These are phyloP conservation scores for Prosapia bicincta DNA, from an alignment of 2,888 invertebrate species.

Conservation along the genomic window DNA sequence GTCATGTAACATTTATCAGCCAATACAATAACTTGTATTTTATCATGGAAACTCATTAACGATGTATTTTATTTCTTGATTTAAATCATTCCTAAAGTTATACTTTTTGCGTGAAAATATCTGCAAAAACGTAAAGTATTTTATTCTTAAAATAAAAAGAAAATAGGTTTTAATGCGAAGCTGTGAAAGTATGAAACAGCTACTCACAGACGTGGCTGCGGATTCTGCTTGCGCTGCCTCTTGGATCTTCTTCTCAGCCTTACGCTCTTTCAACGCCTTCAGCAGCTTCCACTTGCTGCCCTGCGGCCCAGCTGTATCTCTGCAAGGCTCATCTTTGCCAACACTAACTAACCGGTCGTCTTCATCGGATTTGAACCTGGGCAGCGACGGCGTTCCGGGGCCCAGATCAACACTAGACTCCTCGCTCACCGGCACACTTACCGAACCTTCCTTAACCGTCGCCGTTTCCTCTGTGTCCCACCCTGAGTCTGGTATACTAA, in stretches of 20 bases:
- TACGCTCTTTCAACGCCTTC: slow-evolving; percentile 84
- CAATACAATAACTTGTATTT: too few species aligned
- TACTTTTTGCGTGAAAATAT: too few species aligned
- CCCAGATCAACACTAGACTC: slow-evolving; percentile 31
- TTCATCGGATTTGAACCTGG: slow-evolving; percentile 49
- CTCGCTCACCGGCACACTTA: slow-evolving; percentile 25
- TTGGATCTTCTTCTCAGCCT: slow-evolving; percentile 80
- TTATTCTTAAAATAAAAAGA: too few species aligned
- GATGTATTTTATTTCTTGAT: too few species aligned
- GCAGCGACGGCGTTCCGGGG: slow-evolving; percentile 47
- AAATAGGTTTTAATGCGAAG: too few species aligned
- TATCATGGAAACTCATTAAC: too few species aligned
- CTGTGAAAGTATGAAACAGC: too few species aligned
- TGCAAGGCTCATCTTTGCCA: slow-evolving; percentile 47
- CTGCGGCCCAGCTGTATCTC: slow-evolving; percentile 52
- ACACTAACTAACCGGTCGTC: slow-evolving; percentile 34
- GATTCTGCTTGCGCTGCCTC: slow-evolving; percentile 64
- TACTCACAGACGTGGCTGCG: slow-evolving; percentile 44
- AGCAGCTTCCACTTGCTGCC: slow-evolving; percentile 89
- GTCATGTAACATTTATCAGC: too few species aligned
- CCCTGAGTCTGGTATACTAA: slow-evolving; percentile 46
- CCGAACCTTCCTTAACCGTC: slow-evolving; percentile 44
- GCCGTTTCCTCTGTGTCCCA: slow-evolving; percentile 47
- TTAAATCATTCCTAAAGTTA: too few species aligned
- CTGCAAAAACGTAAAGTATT: too few species aligned